These are phyloP conservation scores for Euphydryas editha DNA, from an alignment of 2,888 invertebrate species.

Conservation along the genomic window DNA sequence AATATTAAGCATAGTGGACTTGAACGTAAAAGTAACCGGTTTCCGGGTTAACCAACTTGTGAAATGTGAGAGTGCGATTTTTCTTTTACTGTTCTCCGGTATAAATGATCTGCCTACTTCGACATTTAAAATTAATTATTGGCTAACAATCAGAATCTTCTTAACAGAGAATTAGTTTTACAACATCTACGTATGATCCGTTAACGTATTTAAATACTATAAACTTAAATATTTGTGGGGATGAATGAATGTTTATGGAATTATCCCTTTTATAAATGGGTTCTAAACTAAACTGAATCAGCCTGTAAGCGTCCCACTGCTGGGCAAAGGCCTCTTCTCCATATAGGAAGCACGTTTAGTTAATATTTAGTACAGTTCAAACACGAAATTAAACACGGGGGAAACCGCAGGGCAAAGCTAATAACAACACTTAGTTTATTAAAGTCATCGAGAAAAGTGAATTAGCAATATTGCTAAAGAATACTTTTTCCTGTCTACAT, in stretches of 20 bases:
- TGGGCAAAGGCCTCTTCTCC: too few species aligned
- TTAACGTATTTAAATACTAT: too few species aligned
- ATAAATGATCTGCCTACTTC: background rate
- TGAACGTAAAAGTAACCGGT: constrained; percentile 35
- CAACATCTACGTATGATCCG: too few species aligned
- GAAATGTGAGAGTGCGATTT: constrained; percentile 24
- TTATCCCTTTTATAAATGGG: too few species aligned
- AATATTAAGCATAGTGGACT: constrained; percentile 19
- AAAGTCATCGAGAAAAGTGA: background rate
- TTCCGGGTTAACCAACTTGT: constrained; percentile 15
- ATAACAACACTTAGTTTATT: background rate
- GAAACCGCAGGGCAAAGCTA: background rate
- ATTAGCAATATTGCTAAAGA: background rate
- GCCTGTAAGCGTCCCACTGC: too few species aligned
- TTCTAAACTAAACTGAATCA: too few species aligned
- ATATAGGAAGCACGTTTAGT: too few species aligned
- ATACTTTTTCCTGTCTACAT: background rate
- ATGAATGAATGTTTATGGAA: too few species aligned
- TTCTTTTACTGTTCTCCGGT: constrained; percentile 1
- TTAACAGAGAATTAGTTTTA: too few species aligned
- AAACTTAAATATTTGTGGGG: too few species aligned
- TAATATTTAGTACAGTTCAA: too few species aligned
- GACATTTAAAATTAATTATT: background rate
- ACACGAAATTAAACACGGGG: background rate
- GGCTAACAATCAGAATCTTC: background rate